Evolutionary conservation across 2,797 vertebrate genomes (phyloP).

Genomic region (Pristis pectinata): DNA sequence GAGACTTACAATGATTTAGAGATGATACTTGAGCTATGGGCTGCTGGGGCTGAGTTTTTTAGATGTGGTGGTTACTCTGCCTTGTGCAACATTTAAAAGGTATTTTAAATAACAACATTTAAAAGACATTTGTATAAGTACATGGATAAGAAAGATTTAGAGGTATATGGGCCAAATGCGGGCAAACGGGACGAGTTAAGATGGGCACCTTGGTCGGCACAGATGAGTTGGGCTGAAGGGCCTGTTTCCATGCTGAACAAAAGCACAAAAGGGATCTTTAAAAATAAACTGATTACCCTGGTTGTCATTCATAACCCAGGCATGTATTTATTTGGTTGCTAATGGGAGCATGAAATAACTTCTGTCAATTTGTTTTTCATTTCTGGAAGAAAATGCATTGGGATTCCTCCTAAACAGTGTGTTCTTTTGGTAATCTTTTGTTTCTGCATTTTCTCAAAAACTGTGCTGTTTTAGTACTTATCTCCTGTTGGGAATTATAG

Average conservation of each 20-base stretch:
- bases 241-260: too few species aligned
- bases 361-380: neutral
- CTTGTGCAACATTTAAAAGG: neutral
- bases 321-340: neutral
- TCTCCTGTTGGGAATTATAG: neutral
- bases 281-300: neutral
- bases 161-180: too few species aligned
- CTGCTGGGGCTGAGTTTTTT: neutral
- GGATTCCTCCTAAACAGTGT: neutral
- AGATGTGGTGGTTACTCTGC: neutral
- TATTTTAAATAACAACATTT: too few species aligned
- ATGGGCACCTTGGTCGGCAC: too few species aligned
- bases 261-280: neutral
- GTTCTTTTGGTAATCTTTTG: neutral
- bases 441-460: neutral
- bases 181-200: too few species aligned
- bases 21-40: too few species aligned
- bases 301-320: slow-evolving; percentile 2
- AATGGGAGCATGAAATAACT: neutral
- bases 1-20: neutral
- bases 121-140: too few species aligned
- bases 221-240: too few species aligned
- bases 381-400: slow-evolving; percentile 12
- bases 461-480: neutral
- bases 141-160: too few species aligned